These are phyloP conservation scores for Columbina picui DNA, from an alignment of 2,113 vertebrate genomes.

Conservation along the genomic window DNA sequence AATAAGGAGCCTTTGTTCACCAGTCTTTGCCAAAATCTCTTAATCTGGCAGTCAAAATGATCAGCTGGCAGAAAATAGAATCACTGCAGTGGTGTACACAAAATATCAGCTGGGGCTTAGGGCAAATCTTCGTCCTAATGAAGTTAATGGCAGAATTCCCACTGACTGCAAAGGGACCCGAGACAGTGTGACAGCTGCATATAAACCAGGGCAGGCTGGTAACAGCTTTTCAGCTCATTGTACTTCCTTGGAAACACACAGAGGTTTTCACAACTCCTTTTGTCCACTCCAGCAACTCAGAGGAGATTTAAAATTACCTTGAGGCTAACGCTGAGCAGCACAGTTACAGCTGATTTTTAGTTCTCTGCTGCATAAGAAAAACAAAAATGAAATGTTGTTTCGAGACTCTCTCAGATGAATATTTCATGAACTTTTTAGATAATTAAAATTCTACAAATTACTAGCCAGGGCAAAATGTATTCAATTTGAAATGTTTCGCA, in stretches of 20 bases:
- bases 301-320: not conserved
- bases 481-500: not conserved
- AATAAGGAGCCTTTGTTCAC: not conserved
- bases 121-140: not conserved
- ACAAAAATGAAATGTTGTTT: not conserved
- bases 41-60: not conserved
- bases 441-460: not conserved
- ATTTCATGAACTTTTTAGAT: not conserved
- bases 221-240: constrained; percentile 18
- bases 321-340: not conserved
- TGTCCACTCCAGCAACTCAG: not conserved
- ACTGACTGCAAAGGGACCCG: not conserved
- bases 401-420: not conserved
- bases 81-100: not conserved
- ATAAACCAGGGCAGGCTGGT: not conserved
- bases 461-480: not conserved
- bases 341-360: not conserved
- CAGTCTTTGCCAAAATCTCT: not conserved
- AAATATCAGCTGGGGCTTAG: not conserved
- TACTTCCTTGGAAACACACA: not conserved
- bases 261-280: constrained; percentile 27
- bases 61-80: not conserved
- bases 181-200: not conserved
- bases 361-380: not conserved
- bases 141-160: constrained; percentile 27